Evolutionary conservation across 2,888 invertebrate species (phyloP).

Genomic region (Eupeodes latifasciatus): DNA sequence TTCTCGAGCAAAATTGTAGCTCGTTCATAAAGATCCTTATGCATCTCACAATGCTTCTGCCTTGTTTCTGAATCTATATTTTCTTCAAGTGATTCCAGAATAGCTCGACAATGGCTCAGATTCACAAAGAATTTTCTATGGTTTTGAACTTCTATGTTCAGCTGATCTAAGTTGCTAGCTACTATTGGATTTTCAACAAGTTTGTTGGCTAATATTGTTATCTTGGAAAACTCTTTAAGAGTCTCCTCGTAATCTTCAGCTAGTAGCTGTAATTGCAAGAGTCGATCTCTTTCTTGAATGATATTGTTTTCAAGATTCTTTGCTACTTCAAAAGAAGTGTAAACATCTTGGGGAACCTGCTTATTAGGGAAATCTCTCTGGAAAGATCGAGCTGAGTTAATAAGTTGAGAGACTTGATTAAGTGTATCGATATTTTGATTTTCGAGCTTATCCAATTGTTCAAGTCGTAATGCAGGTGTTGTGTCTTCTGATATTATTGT

Average conservation of each 20-base stretch:
- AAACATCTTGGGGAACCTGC: slow-evolving; percentile 88
- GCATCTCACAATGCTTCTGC: slow-evolving; percentile 89
- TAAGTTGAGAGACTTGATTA: slow-evolving; percentile 87
- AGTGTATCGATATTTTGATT: slow-evolving; percentile 87
- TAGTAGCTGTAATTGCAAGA: slow-evolving; percentile 90
- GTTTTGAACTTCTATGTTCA: slow-evolving; percentile 95
- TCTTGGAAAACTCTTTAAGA: slow-evolving; percentile 93
- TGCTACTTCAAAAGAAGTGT: slow-evolving; percentile 88
- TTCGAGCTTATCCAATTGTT: slow-evolving; percentile 89
- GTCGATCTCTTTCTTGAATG: slow-evolving; percentile 89
- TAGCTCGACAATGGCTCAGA: slow-evolving; percentile 93
- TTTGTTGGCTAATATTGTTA: slow-evolving; percentile 93
- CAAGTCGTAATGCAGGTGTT: slow-evolving; percentile 88
- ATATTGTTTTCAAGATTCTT: slow-evolving; percentile 89
- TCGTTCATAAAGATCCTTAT: slow-evolving; percentile 90
- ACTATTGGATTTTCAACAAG: slow-evolving; percentile 91
- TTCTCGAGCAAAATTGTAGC: slow-evolving; percentile 91
- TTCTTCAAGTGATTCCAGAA: slow-evolving; percentile 93
- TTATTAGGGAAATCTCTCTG: slow-evolving; percentile 89
- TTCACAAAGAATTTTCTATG: slow-evolving; percentile 95
- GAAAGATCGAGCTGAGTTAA: slow-evolving; percentile 87
- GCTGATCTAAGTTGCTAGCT: slow-evolving; percentile 90
- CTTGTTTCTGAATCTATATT: slow-evolving; percentile 93
- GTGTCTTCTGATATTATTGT: slow-evolving; percentile 85
- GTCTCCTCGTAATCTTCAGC: slow-evolving; percentile 95